Evolutionary conservation across 2,888 invertebrate genomes (phyloP), one percentile per base, ranked within the genome.

Genomic region (Sesia apiformis): DNA sequence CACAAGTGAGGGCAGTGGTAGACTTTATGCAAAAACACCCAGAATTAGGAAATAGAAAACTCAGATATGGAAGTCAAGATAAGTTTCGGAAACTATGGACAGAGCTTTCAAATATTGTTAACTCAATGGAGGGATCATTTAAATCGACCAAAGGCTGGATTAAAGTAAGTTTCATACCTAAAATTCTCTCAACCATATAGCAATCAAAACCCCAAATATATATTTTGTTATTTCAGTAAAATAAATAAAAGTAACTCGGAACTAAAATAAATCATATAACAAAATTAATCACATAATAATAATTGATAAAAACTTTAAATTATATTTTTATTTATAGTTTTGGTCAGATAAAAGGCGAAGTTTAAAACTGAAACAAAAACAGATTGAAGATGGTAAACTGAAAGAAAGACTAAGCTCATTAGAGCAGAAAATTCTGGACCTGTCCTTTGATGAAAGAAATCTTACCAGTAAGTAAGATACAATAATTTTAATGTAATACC

Each of bases 91-190:
- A 78, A 41, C 63, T 80, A 3, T 86, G 86, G 85, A 60, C 70
- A 41, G 76, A 84, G 55, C 61, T 86, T 0, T 66, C 81, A 3
- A 74, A 76, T 55, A 73, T 65, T 57, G 72, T 68, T 3, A 85
- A 86, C 60, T 70, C 76, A 6, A 65, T 84, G 38, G 72, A 73
- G 55, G 86, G 85, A 39, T 70, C 81, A 49, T 63, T 69, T 3
- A 86, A 84, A 65, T 72, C 82, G 23, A 76, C 74, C 39, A 78
- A 80, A 65, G 83, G 82, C 3, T 85, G 85, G 86, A 79, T 84
- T 4, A 84, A 84, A 70, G 86, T 85, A 70, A 60, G 56, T 53
- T 6, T 23, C 23, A 23, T 23, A 23, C 23, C 23, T 23, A 23
- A 23, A 23, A 23, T 23, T 23, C 23, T 23, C 1, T 23, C 23